Conservation (phyloP, 2,113 vertebrate genomes). For the Coptodon bakossiorum region DNA sequence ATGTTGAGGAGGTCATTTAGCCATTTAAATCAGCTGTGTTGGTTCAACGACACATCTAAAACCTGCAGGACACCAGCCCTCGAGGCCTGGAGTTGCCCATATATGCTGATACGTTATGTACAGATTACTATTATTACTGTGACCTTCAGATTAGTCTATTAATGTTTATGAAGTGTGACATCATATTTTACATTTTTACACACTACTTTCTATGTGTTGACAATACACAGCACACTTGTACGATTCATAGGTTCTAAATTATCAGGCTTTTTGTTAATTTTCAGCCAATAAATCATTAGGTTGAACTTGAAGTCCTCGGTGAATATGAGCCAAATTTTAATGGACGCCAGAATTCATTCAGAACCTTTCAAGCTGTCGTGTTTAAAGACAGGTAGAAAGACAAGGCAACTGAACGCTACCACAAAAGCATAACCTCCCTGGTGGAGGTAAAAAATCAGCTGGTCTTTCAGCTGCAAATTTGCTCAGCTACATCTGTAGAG, state of each 20-base stretch:
- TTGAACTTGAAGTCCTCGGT: not conserved
- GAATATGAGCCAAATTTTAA: not conserved
- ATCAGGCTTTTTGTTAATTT: not conserved
- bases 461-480: not conserved
- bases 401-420: not conserved
- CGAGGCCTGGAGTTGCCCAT: not conserved
- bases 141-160: not conserved
- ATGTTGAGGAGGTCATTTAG: too few species aligned
- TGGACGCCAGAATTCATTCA: not conserved
- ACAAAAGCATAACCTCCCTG: not conserved
- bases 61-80: too few species aligned
- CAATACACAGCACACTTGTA: not conserved
- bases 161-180: not conserved
- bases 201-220: not conserved
- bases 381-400: not conserved
- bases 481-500: not conserved
- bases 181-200: not conserved
- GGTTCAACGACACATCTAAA: too few species aligned
- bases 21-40: too few species aligned
- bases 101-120: not conserved
- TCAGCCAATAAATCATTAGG: not conserved
- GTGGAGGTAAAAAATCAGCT: not conserved
- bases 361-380: not conserved
- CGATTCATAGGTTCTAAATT: not conserved
- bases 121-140: not conserved